phyloP scores from a whole-genome alignment of 1,140 invertebrate genomes.

The Dysdera silvatica region DNA sequence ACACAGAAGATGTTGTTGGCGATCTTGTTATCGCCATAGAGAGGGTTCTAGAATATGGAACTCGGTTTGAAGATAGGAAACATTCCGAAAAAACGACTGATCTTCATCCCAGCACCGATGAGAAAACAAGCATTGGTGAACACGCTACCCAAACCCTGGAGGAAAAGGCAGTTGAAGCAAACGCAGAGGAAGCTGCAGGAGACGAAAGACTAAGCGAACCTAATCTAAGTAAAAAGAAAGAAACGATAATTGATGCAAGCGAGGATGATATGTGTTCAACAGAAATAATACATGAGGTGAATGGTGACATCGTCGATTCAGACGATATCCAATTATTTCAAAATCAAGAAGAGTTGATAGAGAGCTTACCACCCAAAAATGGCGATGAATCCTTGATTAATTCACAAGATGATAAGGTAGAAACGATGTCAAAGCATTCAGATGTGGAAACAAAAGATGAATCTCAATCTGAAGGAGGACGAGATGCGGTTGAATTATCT shows the following conservation, averaged over 20 bases:
- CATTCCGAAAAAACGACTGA: neutral
- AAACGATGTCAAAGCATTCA: too few species aligned
- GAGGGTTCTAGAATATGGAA: constrained; percentile 13
- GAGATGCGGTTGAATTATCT: too few species aligned
- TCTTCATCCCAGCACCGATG: neutral
- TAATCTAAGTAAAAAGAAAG: too few species aligned
- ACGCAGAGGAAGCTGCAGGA: neutral
- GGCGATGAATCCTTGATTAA: too few species aligned
- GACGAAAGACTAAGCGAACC: too few species aligned
- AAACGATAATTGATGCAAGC: too few species aligned
- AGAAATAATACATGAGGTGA: neutral
- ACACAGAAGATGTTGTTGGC: constrained; percentile 19
- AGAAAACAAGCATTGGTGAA: neutral
- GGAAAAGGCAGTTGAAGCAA: neutral
- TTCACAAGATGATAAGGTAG: too few species aligned
- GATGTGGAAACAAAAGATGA: too few species aligned
- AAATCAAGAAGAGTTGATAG: neutral
- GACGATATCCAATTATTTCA: neutral
- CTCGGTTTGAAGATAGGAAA: neutral
- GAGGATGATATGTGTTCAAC: neutral
- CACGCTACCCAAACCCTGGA: neutral
- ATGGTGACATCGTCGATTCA: neutral
- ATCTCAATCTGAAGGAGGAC: too few species aligned
- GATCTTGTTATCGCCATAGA: constrained; percentile 19
- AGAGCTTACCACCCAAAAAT: neutral